Percentiles rank a stretch among this genome's conserved stretches.
Conservation (phyloP, 1,140 invertebrate genomes). For the Neodiprion pinetum region DNA sequence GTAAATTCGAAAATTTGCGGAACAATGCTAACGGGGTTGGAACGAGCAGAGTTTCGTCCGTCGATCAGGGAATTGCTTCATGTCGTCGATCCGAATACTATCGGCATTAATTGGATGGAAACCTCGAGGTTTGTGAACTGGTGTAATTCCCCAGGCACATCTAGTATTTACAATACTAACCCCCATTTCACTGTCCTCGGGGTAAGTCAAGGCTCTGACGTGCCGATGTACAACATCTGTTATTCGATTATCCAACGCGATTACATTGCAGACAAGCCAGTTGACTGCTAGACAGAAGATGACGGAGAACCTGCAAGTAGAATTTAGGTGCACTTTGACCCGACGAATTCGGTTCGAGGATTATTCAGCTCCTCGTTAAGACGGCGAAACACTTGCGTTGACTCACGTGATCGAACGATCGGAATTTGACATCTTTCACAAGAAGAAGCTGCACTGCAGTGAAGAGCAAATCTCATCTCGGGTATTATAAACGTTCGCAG, state of each 20-base stretch:
- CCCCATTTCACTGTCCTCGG: conserved; percentile 48
- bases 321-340: background rate
- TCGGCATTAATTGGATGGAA: background rate
- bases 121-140: background rate
- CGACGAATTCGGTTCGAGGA: background rate
- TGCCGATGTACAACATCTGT: conserved; percentile 35
- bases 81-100: no score
- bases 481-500: no score
- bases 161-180: conserved; percentile 30
- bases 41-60: no score
- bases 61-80: no score
- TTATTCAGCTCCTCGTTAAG: background rate
- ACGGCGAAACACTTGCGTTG: conserved; percentile 6
- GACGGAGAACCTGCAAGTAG: conserved; percentile 22
- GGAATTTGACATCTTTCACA: no score
- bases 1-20: no score
- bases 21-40: no score
- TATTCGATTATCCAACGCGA: conserved; percentile 23
- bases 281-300: background rate
- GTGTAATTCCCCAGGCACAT: background rate
- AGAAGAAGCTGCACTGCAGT: no score
- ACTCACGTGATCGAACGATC: conserved; percentile 20
- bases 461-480: no score
- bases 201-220: conserved; percentile 40
- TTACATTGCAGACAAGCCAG: background rate